Evolutionary conservation across 2,888 invertebrate species (phyloP).

Genomic region (Xestia xanthographa): DNA sequence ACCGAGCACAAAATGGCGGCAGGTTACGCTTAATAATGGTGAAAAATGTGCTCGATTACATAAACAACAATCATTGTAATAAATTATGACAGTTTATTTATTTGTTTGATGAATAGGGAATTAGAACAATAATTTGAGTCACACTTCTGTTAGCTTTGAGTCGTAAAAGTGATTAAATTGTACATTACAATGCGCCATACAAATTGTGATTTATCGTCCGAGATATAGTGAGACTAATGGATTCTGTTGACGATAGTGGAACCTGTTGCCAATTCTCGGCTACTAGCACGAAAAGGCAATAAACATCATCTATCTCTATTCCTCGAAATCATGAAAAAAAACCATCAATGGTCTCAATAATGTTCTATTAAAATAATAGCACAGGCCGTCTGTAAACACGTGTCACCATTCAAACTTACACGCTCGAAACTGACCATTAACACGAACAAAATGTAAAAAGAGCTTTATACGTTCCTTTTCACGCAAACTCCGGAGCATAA

Average conservation of each 20-base stretch:
- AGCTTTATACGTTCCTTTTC: conserved; percentile 63
- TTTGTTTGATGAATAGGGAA: conserved; percentile 41
- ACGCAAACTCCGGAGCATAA: conserved; percentile 73
- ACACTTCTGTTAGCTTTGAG: conserved; percentile 25
- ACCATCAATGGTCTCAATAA: conserved; percentile 25
- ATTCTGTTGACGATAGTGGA: conserved; percentile 51
- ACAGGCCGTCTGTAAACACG: conserved; percentile 40
- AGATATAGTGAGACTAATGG: conserved; percentile 58
- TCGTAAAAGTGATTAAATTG: conserved; percentile 43
- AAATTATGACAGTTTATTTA: conserved; percentile 39
- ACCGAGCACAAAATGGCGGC: conserved; percentile 63
- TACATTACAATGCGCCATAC: conserved; percentile 23
- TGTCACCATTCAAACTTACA: conserved; percentile 55
- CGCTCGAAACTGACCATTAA: conserved; percentile 64
- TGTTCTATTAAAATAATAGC: conserved; percentile 47
- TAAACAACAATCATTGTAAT: conserved; percentile 56
- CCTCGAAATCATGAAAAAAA: conserved; percentile 17
- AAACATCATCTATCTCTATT: conserved; percentile 22
- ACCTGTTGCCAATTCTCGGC: conserved; percentile 57
- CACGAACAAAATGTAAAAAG: conserved; percentile 61
- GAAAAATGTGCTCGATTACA: conserved; percentile 59
- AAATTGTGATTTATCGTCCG: conserved; percentile 44
- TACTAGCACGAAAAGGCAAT: conserved; percentile 16
- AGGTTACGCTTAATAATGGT: conserved; percentile 63
- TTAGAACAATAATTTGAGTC: conserved; percentile 33